Conservation (phyloP, 2,888 invertebrate species). For the Tribolium freemani region DNA sequence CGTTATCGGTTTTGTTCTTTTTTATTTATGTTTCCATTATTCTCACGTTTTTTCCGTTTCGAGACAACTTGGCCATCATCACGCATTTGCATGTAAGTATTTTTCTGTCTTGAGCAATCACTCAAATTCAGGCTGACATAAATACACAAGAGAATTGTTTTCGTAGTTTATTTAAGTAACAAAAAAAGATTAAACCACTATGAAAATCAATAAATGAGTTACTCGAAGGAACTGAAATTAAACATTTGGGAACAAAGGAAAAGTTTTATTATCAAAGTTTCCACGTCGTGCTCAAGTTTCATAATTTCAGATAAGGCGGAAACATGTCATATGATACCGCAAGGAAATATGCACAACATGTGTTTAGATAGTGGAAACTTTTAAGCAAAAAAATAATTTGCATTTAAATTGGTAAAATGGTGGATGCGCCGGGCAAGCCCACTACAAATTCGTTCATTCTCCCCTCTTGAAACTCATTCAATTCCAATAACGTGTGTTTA, state of each 20-base stretch:
- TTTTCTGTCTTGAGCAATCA: not conserved
- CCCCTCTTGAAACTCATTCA: not conserved
- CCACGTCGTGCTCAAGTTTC: not conserved
- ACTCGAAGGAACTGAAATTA: not conserved
- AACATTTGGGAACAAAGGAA: not conserved
- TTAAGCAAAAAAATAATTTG: not conserved
- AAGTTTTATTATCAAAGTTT: not conserved
- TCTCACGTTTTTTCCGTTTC: conserved; percentile 14
- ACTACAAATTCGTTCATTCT: too few relatives aligned
- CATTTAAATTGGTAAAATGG: not conserved
- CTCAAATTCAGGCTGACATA: too few relatives aligned
- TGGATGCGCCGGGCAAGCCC: not conserved
- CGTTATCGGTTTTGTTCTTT: conserved; percentile 46
- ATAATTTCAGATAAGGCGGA: not conserved
- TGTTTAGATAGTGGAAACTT: too few relatives aligned
- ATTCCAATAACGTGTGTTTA: conserved; percentile 32
- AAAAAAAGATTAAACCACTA: too few relatives aligned
- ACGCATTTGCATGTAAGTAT: conserved; percentile 45
- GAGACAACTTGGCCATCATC: conserved; percentile 27
- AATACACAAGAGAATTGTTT: too few relatives aligned
- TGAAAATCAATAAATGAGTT: not conserved
- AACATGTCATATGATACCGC: not conserved
- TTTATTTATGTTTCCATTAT: conserved; percentile 39
- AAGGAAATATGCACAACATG: not conserved
- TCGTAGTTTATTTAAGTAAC: too few relatives aligned